Evolutionary conservation across 2,888 invertebrate species (phyloP), one percentile per base, ranked within the genome.

Genomic region (Stenichneumon culpator): DNA sequence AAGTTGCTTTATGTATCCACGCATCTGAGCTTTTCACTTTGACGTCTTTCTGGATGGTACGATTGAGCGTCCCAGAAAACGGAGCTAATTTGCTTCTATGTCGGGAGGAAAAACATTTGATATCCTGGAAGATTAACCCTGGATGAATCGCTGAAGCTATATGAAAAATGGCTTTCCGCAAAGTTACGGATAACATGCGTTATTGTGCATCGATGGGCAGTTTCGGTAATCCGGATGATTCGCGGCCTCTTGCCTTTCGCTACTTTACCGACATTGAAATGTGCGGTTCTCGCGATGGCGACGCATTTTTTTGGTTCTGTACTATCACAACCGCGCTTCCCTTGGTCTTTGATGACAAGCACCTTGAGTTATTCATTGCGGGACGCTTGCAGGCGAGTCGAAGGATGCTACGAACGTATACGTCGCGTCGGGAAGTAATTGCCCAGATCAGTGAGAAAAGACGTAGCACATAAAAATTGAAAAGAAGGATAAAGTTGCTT

Each of bases 391-490:
- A 25, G 25, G 60, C 28, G 28, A 28, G 28, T 28, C 14, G 28
- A 60, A 14, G 9, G 60, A 28, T 28, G 60, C 25, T 16, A 28
- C 28, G 14, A 28, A 28, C 25, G 60, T 28, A 14, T 22, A 52
- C 28, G 36, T 11, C 1, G 32, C 19, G 32, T 22, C 28, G 22
- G 44, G 3, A 63, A 77, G 60, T 68, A 44, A 73, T 54, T 80
- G 50, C 63, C 47, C 25, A 68, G 44, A 77, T 75, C 50, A 39
- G 39, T 22, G 60, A 22, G 32, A 47, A 36, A 77, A 77, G 57
- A 39, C 16, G 77, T 57, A 36, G 39, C 39, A 32, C 28, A 80
- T 0, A 28, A 50, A 50, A n/a, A n/a, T 50, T 28, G 28, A 36
- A 70, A 57, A 14, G 28, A 25, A 60, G 2, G 54, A 73, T 73